Conservation (phyloP, 2,888 invertebrate species). For the Parnassius mnemosyne region DNA sequence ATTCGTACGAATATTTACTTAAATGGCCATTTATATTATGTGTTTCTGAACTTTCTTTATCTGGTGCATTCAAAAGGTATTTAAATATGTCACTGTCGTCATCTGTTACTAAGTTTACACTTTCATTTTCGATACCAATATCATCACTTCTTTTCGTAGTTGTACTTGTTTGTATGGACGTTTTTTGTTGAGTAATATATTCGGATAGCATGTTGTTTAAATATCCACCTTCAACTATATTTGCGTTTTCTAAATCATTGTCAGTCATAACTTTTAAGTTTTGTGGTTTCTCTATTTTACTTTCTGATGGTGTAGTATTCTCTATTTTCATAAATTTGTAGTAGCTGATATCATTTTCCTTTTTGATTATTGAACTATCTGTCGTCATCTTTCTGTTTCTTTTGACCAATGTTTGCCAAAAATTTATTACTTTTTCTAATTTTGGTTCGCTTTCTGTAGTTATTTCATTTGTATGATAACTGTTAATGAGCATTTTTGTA, state of each 20-base stretch:
- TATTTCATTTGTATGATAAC: slow-evolving; percentile 16
- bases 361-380: slow-evolving; percentile 2
- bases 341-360: neutral
- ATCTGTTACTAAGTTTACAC: neutral
- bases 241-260: slow-evolving; percentile 26
- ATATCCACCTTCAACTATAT: slow-evolving; percentile 33
- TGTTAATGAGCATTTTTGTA: slow-evolving; percentile 5
- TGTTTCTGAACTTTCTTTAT: slow-evolving; percentile 16
- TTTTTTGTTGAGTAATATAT: slow-evolving; percentile 35
- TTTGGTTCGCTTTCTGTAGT: slow-evolving; percentile 31
- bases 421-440: slow-evolving; percentile 41
- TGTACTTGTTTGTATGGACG: neutral
- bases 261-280: neutral
- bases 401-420: slow-evolving; percentile 32
- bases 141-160: neutral
- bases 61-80: slow-evolving; percentile 12
- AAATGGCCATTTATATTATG: slow-evolving; percentile 24
- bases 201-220: slow-evolving; percentile 40
- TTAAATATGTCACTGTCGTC: slow-evolving; percentile 24
- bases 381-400: neutral
- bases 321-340: slow-evolving; percentile 9
- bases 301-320: slow-evolving; percentile 15
- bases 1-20: slow-evolving; percentile 23
- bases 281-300: slow-evolving; percentile 8
- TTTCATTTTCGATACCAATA: neutral